These are phyloP conservation scores for Condylostylus longicornis DNA, from an alignment of 1,140 invertebrate genomes.

Conservation along the genomic window DNA sequence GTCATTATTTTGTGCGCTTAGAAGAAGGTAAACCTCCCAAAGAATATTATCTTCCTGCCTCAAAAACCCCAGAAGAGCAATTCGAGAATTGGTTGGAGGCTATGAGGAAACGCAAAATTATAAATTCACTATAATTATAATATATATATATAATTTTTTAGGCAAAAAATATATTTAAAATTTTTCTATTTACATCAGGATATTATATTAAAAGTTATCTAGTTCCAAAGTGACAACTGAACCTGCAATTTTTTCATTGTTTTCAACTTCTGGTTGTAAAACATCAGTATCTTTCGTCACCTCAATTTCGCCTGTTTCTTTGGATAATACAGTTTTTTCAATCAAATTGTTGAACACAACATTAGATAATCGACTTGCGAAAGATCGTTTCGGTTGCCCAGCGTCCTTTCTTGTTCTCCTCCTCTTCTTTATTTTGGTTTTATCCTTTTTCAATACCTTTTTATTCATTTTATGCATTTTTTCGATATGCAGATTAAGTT, in stretches of 20 bases:
- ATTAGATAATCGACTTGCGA: slow-evolving; percentile 14
- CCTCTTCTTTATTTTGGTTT: neutral
- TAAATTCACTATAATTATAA: slow-evolving; percentile 43
- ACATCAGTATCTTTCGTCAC: slow-evolving; percentile 3
- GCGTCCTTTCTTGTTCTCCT: slow-evolving; percentile 21
- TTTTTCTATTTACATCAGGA: slow-evolving; percentile 1
- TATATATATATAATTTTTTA: neutral
- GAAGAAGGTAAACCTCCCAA: slow-evolving; percentile 86
- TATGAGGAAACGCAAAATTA: slow-evolving; percentile 54
- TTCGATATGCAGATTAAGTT: neutral
- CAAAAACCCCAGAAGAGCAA: slow-evolving; percentile 52
- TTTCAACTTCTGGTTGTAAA: slow-evolving; percentile 5
- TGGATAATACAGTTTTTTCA: slow-evolving; percentile 16
- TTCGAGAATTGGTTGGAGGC: slow-evolving; percentile 56
- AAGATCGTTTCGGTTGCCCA: slow-evolving; percentile 15
- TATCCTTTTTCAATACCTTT: neutral
- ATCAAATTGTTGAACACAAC: slow-evolving; percentile 14
- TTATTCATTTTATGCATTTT: neutral
- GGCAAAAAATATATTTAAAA: neutral
- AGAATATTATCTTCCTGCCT: slow-evolving; percentile 54
- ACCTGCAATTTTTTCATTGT: neutral
- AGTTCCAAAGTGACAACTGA: neutral
- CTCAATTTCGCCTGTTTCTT: slow-evolving; percentile 10
- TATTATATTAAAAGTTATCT: neutral
- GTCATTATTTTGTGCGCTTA: slow-evolving; percentile 76